These are phyloP conservation scores for Stegana nigrithorax DNA, from an alignment of 2,888 invertebrate species.

Conservation along the genomic window DNA sequence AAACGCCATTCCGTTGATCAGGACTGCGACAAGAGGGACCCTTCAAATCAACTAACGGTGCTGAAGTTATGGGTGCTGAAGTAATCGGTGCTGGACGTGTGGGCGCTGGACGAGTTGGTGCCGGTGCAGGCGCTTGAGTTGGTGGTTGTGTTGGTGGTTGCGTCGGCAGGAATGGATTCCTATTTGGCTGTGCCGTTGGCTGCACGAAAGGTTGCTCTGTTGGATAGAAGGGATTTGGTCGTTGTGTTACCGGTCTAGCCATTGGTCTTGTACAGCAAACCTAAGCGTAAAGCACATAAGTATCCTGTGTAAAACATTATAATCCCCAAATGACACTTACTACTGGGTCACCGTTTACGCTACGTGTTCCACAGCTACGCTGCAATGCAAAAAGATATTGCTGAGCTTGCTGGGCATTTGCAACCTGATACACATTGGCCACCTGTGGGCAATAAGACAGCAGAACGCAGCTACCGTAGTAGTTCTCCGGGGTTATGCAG, in stretches of 20 bases:
- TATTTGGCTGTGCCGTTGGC: slow-evolving; percentile 16
- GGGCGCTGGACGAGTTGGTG: slow-evolving; percentile 21
- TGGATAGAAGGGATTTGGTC: slow-evolving; percentile 43
- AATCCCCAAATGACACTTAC: slow-evolving; percentile 42
- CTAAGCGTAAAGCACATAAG: slow-evolving; percentile 33
- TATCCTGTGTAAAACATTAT: not conserved
- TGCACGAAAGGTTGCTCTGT: slow-evolving; percentile 31
- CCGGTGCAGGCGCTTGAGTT: too few species aligned
- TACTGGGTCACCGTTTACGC: slow-evolving; percentile 62
- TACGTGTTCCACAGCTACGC: slow-evolving; percentile 61
- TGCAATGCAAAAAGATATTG: slow-evolving; percentile 58
- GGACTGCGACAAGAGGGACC: slow-evolving; percentile 47
- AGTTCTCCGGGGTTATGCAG: slow-evolving; percentile 64
- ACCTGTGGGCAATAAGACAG: slow-evolving; percentile 61
- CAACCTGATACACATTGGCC: slow-evolving; percentile 50
- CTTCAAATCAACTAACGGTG: slow-evolving; percentile 31
- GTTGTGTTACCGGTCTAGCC: slow-evolving; percentile 36
- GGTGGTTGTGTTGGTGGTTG: slow-evolving; percentile 19
- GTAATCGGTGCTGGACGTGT: slow-evolving; percentile 31
- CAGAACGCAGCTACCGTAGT: slow-evolving; percentile 59
- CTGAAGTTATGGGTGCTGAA: slow-evolving; percentile 17
- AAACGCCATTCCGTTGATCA: slow-evolving; percentile 46
- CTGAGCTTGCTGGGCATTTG: slow-evolving; percentile 46
- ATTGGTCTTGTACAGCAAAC: slow-evolving; percentile 59
- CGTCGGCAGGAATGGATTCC: slow-evolving; percentile 42